Evolutionary conservation across 2,113 vertebrate genomes (phyloP), one percentile per base, ranked within the genome.

Genomic region (Chelonoidis abingdonii): DNA sequence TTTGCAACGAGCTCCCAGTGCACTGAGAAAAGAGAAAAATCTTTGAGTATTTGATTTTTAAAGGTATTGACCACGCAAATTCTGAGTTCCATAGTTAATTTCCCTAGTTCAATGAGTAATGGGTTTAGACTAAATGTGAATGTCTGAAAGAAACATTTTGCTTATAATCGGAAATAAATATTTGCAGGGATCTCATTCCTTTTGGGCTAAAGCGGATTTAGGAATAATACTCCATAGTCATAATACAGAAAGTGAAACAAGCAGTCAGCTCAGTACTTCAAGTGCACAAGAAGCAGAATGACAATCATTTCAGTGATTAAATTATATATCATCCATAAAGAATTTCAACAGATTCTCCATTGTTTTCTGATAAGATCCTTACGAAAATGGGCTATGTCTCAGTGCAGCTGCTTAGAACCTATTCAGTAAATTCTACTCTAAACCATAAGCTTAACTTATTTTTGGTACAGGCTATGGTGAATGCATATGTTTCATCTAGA

Each of bases 11-110:
- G 35, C 12, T 38, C 41, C 27, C n/a, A 54, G 21, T 44, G 27
- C 54, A 6, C 5, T 22, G 78, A 11, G 24, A 52, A 79, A 82
- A 0, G 0, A 53, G 19, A 21, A 53, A 44, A 13, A 81, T 12
- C 16, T 56, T 84, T 56, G 13, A 24, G 12, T 38, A 5, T 1
- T 62, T 2, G 19, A 35, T 72, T 86, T 88, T 59, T 90, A 44
- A 62, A 92, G 85, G 7, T 38, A 50, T 44, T 78, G 25, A 25
- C 38, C 1, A 92, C 80, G 56, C 4, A 10, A 50, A 10, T 25
- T 83, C 38, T 69, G n/a, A 83, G 49, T 2, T 52, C 85, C 9
- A 38, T 54, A 9, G 27, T 5, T 59, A 35, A 11, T 89, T 57
- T 25, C 47, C 53, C 80, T 52, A 44, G 2, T 89, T 80, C 5